These are phyloP conservation scores for Steinernema feltiae DNA, from an alignment of 1,140 invertebrate species.

Conservation along the genomic window DNA sequence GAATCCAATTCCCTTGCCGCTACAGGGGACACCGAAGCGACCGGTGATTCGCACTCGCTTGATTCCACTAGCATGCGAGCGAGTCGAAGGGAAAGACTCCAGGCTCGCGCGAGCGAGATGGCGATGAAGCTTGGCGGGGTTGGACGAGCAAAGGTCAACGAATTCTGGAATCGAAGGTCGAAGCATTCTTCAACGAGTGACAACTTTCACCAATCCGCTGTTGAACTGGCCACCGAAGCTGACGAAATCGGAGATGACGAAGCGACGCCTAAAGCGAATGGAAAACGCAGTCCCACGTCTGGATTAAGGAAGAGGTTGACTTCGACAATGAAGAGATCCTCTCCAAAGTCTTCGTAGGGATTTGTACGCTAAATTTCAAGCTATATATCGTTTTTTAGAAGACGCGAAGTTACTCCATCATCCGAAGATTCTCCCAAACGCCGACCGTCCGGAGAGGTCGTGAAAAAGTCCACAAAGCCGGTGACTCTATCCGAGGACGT, in stretches of 20 bases:
- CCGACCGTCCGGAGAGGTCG: background rate
- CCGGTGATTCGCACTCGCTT: background rate
- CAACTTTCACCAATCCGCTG: background rate
- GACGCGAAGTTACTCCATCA: background rate
- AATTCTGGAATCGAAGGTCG: background rate
- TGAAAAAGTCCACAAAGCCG: background rate
- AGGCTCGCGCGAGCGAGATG: background rate
- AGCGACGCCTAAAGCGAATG: background rate
- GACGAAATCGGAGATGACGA: background rate
- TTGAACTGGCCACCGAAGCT: background rate
- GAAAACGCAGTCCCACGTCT: background rate
- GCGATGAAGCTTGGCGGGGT: background rate
- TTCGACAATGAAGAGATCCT: background rate
- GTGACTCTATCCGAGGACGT: constrained; percentile 27
- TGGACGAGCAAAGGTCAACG: background rate
- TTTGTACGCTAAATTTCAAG: background rate
- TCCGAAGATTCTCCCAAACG: background rate
- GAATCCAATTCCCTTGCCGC: background rate
- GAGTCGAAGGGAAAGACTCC: background rate
- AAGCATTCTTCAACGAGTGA: background rate
- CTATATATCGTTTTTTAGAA: background rate
- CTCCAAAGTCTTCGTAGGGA: background rate
- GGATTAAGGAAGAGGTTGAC: background rate
- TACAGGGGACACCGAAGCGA: background rate
- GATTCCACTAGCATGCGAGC: background rate